Evolutionary conservation across 92 coral and sea anemone species (phyloP).

Genomic region (Paragorgia papillata): DNA sequence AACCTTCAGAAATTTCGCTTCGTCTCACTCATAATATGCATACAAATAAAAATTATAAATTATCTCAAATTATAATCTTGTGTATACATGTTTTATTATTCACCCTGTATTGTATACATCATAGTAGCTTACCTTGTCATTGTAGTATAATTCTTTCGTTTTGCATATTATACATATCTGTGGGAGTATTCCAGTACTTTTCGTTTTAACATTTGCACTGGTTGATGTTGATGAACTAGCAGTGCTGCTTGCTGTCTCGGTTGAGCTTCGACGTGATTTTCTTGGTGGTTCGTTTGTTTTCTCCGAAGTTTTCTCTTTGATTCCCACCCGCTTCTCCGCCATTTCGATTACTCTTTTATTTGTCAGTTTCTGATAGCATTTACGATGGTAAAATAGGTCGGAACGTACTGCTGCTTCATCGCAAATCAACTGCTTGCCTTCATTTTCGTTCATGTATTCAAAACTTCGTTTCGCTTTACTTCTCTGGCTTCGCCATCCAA

Average conservation of each 20-base stretch:
- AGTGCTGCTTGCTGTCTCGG: too few species aligned
- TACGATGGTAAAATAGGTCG: slow-evolving; percentile 26
- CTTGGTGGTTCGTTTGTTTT: slow-evolving; percentile 27
- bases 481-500: slow-evolving; percentile 36
- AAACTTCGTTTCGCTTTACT: slow-evolving; percentile 10
- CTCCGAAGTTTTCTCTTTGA: not conserved
- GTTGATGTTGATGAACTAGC: too few species aligned
- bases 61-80: not conserved
- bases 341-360: slow-evolving; percentile 9
- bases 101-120: too few species aligned
- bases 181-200: slow-evolving; percentile 24
- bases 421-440: not conserved
- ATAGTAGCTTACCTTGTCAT: slow-evolving; percentile 11
- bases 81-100: not conserved
- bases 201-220: slow-evolving; percentile 21
- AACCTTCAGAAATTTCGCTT: slow-evolving; percentile 4
- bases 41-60: not conserved
- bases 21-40: not conserved
- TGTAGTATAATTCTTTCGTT: slow-evolving; percentile 32
- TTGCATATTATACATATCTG: slow-evolving; percentile 24
- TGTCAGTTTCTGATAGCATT: slow-evolving; percentile 26
- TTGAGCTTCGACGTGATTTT: slow-evolving; percentile 23
- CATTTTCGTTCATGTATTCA: not conserved
- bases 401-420: slow-evolving; percentile 6
- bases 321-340: slow-evolving; percentile 34